These are phyloP conservation scores for Prionace glauca DNA, from an alignment of 2,797 vertebrate genomes.

Conservation along the genomic window DNA sequence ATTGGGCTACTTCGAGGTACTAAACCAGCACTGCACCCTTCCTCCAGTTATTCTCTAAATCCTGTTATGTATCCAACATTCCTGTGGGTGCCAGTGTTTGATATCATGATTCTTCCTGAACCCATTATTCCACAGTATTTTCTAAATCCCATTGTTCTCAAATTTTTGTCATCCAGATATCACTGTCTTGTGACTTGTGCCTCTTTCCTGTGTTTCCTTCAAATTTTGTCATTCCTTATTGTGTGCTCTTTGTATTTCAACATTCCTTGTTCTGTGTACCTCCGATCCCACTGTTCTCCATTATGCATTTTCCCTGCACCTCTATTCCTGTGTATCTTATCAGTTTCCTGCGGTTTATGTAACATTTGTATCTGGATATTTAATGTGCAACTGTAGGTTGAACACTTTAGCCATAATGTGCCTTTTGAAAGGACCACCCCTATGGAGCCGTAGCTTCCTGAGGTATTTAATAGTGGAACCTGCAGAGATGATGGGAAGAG, in stretches of 20 bases:
- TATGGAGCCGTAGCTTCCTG: background rate
- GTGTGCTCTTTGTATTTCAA: background rate
- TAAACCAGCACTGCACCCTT: background rate
- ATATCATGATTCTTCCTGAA: background rate
- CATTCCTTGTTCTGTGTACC: background rate
- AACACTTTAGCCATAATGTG: slow-evolving; percentile 5
- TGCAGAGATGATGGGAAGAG: slow-evolving; percentile 29
- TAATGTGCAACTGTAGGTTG: background rate
- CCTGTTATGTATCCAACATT: background rate
- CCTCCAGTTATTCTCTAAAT: background rate
- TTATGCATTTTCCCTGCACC: background rate
- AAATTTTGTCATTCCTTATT: background rate
- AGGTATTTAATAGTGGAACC: slow-evolving; percentile 20
- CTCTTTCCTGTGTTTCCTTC: background rate
- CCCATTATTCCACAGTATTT: background rate
- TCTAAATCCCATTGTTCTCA: background rate
- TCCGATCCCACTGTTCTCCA: background rate
- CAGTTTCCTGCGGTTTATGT: background rate
- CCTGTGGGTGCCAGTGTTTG: background rate
- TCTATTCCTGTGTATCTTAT: background rate
- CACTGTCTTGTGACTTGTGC: background rate
- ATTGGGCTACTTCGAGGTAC: background rate
- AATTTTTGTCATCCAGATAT: background rate
- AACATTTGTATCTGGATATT: slow-evolving; percentile 11
- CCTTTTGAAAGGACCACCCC: background rate